Evolutionary conservation across 2,113 vertebrate genomes (phyloP).

Genomic region (Pitta sordida): DNA sequence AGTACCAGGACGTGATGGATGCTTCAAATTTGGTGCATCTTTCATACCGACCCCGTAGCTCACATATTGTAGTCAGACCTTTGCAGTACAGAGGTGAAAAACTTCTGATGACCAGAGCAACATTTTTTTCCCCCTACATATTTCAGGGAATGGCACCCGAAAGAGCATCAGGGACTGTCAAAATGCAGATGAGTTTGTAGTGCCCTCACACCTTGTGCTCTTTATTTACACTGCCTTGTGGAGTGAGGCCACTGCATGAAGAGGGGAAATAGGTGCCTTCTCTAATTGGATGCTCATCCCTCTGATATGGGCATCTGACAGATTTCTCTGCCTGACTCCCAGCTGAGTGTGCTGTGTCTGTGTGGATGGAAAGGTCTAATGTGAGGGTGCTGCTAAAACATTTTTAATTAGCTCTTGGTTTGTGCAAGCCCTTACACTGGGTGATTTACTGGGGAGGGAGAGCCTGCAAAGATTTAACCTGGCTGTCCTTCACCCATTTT

Average conservation of each 20-base stretch:
- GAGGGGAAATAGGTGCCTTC: not conserved
- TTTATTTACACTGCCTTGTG: not conserved
- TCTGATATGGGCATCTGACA: not conserved
- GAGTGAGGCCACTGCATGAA: not conserved
- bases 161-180: not conserved
- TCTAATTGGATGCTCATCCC: not conserved
- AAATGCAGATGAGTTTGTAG: not conserved
- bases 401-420: not conserved
- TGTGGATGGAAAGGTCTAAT: not conserved
- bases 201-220: not conserved
- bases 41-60: not conserved
- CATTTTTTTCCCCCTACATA: not conserved
- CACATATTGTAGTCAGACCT: not conserved
- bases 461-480: not conserved
- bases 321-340: not conserved
- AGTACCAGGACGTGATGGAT: not conserved
- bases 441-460: not conserved
- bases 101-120: not conserved
- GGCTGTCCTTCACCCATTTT: not conserved
- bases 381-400: not conserved
- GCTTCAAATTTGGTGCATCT: not conserved
- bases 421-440: not conserved
- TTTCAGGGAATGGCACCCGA: not conserved
- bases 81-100: not conserved
- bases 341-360: too few species aligned